Evolutionary conservation across 2,888 invertebrate genomes (phyloP), one percentile per base, ranked within the genome.

Genomic region (Chalcosyrphus nemorum): DNA sequence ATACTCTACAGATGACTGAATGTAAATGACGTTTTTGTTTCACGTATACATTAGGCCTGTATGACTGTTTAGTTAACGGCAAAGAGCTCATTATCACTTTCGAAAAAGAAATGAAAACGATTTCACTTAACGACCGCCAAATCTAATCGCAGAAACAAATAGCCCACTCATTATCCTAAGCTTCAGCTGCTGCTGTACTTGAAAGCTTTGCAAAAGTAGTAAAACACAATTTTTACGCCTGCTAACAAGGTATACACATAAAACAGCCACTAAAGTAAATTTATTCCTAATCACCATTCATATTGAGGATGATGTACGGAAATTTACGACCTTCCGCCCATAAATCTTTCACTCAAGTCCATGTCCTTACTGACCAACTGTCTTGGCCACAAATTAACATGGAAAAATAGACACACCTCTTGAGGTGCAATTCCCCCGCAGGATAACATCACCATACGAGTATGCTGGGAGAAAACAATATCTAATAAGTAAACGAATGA

Each of bases 281-380:
- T 65, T 50, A 57, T 75, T 15, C 57, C 72, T 65, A 66, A 75
- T 75, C 65, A 65, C 65, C 75, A 66, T 75, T 75, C 75, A 66
- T 57, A 56, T 66, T 29, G 38, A 32, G 75, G 35, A 65, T 56
- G 74, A 75, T 65, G 17, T 45, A 38, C 47, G 27, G 38, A 19
- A 50, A 75, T 75, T 75, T 66, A 75, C 29, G 75, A 41, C 15
- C 75, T 2, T 13, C 17, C 45, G 35, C 21, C 56, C n/a, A 74
- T 74, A 74, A 74, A 74, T 74, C 27, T 63, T 54, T 56, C 54
- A 17, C 35, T 15, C 24, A n/a, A 0, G 13, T 32, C 9, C 7
- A 4, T 24, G 71, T 29, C 52, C 63, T 45, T 13, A 41, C 15
- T 11, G 41, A 19, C 41, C 27, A 24, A 38, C 4, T 41, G 38